A percentile compares a stretch with the other conserved stretches of the same genome.
Conservation (phyloP, 2,113 vertebrate species). For the Engraulis encrasicolus region DNA sequence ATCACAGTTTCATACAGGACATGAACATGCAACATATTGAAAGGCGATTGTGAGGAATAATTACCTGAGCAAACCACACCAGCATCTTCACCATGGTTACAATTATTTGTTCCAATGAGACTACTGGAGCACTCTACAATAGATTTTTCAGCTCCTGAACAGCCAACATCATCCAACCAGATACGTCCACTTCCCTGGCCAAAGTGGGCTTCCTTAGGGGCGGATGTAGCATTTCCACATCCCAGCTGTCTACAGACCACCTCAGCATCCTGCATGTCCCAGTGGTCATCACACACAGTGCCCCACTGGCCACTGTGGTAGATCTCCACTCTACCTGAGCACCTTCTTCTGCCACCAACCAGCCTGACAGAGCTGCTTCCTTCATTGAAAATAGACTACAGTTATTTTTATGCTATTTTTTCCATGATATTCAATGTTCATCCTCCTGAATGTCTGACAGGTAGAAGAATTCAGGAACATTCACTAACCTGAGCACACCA, state of each 20-base stretch:
- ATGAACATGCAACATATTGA: too few species aligned
- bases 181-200: constrained; percentile 10
- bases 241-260: constrained; percentile 36
- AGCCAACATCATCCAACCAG: constrained; percentile 11
- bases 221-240: neutral
- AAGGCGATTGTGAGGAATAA: too few species aligned
- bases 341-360: neutral
- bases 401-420: too few species aligned
- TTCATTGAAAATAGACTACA: too few species aligned
- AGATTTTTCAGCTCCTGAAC: neutral
- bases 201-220: neutral
- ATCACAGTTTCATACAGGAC: too few species aligned
- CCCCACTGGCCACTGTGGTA: neutral
- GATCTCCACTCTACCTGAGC: constrained; percentile 29
- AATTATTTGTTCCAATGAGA: too few species aligned
- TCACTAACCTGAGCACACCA: too few species aligned
- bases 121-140: neutral
- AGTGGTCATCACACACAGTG: constrained; percentile 32
- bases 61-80: too few species aligned
- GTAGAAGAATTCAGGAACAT: too few species aligned
- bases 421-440: too few species aligned
- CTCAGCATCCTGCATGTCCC: constrained; percentile 24
- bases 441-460: too few species aligned
- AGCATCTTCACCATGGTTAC: too few species aligned
- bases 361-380: neutral